Evolutionary conservation across 2,888 invertebrate species (phyloP).

Genomic region (Hoplodrina ambigua): DNA sequence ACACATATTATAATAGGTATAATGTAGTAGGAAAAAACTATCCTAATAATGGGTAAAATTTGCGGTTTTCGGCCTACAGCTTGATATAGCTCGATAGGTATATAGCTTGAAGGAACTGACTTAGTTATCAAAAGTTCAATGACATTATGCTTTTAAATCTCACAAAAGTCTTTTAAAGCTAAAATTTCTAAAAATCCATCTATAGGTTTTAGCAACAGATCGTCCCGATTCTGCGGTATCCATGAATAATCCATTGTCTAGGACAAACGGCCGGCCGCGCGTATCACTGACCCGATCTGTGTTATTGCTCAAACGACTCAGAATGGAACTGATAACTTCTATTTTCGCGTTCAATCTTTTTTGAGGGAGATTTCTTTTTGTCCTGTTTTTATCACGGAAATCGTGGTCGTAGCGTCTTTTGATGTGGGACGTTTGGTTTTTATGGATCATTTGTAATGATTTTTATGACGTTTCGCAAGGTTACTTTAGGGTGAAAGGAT

Average conservation of each 20-base stretch:
- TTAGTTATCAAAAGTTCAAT: too few species aligned
- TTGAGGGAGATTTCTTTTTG: constrained; percentile 41
- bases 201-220: constrained; percentile 42
- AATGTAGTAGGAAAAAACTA: too few species aligned
- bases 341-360: constrained; percentile 59
- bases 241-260: constrained; percentile 71
- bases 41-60: too few species aligned
- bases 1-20: too few species aligned
- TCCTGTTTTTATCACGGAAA: constrained; percentile 35
- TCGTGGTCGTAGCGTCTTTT: constrained; percentile 35
- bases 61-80: too few species aligned
- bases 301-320: constrained; percentile 70
- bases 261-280: constrained; percentile 58
- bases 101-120: too few species aligned
- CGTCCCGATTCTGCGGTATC: constrained; percentile 56
- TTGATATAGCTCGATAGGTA: too few species aligned
- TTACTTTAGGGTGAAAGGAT: constrained; percentile 10
- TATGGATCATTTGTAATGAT: constrained; percentile 47
- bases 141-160: too few species aligned
- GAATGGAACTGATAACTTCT: constrained; percentile 65
- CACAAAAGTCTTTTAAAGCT: background rate
- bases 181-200: constrained; percentile 24
- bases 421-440: constrained; percentile 39
- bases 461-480: constrained; percentile 23
- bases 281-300: constrained; percentile 74